phyloP scores from a whole-genome alignment of 1,140 invertebrate genomes.

The Battus philenor region DNA sequence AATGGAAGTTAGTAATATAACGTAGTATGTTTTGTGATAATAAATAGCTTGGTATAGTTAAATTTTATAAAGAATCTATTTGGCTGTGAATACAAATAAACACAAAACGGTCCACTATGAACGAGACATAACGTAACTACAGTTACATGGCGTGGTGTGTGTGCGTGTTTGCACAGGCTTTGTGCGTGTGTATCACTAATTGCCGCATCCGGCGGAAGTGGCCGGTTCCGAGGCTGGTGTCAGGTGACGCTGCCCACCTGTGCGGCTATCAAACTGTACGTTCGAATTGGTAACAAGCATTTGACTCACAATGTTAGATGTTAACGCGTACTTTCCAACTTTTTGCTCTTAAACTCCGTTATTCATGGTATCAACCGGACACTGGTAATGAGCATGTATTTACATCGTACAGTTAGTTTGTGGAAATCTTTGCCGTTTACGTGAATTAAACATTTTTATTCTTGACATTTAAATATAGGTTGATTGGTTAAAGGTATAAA shows the following conservation, averaged over 20 bases:
- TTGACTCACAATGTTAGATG: conserved; percentile 2
- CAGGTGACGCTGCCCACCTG: conserved; percentile 62
- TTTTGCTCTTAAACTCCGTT: too few species aligned
- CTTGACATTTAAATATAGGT: too few species aligned
- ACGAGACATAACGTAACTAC: not conserved
- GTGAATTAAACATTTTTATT: too few species aligned
- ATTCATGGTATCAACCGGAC: too few species aligned
- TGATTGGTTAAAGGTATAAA: too few species aligned
- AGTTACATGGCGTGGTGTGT: conserved; percentile 2
- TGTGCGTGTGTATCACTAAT: conserved; percentile 59
- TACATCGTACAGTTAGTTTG: too few species aligned
- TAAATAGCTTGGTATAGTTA: too few species aligned
- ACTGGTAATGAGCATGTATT: not conserved
- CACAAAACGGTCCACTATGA: not conserved
- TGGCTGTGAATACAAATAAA: too few species aligned
- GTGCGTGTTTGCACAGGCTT: conserved; percentile 25
- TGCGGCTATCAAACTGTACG: conserved; percentile 24
- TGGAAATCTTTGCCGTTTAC: too few species aligned
- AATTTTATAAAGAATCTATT: too few species aligned
- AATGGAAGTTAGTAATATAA: too few species aligned
- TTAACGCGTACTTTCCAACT: not conserved
- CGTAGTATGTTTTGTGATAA: too few species aligned
- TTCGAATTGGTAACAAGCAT: conserved; percentile 17
- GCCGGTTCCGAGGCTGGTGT: conserved; percentile 63
- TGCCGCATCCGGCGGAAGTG: conserved; percentile 67